Conservation (phyloP, 2,113 vertebrate species). For the Nycticryphes semicollaris region DNA sequence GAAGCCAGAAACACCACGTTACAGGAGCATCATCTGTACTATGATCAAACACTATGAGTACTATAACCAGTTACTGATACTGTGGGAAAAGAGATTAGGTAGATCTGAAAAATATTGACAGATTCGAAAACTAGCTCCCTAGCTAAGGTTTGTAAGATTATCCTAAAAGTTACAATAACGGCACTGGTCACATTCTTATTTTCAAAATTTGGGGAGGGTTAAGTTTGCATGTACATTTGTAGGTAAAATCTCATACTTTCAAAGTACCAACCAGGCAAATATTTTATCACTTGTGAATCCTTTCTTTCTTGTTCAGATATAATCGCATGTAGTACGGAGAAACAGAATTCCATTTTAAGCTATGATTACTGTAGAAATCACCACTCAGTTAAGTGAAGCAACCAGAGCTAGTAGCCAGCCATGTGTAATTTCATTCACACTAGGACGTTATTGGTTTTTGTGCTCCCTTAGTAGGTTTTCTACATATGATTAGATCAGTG, state of each 20-base stretch:
- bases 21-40: neutral
- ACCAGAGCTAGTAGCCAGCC: neutral
- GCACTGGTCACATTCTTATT: neutral
- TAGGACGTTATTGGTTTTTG: neutral
- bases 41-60: neutral
- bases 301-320: neutral
- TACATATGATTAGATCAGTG: neutral
- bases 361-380: neutral
- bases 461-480: neutral
- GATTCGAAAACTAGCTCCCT: neutral
- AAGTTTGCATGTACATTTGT: neutral
- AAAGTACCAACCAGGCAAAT: neutral
- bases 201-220: neutral
- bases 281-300: neutral
- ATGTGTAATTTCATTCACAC: neutral
- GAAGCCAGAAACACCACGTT: accelerated
- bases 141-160: neutral
- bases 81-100: neutral
- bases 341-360: neutral
- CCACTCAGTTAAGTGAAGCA: neutral
- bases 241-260: neutral
- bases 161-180: neutral
- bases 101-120: neutral
- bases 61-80: neutral
- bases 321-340: neutral